Evolutionary conservation across 1,140 invertebrate species (phyloP).

Genomic region (Mycetomoellerius zeteki): DNA sequence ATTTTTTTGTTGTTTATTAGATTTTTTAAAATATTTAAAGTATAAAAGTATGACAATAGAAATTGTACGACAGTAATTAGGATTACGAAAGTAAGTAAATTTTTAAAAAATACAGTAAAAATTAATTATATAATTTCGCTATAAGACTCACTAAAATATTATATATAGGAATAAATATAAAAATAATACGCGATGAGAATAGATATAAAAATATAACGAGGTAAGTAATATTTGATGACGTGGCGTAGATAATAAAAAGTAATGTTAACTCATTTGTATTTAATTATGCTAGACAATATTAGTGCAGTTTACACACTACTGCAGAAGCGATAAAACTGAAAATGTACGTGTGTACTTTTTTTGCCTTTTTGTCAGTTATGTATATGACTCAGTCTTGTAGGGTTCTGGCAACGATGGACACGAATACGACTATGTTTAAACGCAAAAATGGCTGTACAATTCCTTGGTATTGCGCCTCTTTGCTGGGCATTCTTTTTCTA

Average conservation of each 20-base stretch:
- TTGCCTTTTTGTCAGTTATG: constrained; percentile 63
- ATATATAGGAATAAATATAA: neutral
- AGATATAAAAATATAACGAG: no score
- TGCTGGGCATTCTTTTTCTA: constrained; percentile 86
- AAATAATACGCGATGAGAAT: no score
- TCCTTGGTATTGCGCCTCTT: constrained; percentile 84
- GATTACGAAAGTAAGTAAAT: neutral
- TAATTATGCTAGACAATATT: neutral
- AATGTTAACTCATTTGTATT: neutral
- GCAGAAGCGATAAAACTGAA: neutral
- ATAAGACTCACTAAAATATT: neutral
- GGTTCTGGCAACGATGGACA: constrained; percentile 83
- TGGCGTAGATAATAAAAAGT: neutral
- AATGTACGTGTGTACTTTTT: neutral
- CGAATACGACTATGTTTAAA: constrained; percentile 82
- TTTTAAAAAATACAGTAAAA: neutral
- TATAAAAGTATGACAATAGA: neutral
- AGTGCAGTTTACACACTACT: neutral
- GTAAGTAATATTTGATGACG: neutral
- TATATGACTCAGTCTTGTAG: constrained; percentile 83
- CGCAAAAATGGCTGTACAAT: constrained; percentile 84
- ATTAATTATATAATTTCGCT: neutral
- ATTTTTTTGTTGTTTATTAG: neutral
- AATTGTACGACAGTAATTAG: neutral
- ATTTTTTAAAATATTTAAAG: neutral